Base-by-base conservation (phyloP, 2,888 invertebrate genomes). In the Cistogaster globosa region DNA sequence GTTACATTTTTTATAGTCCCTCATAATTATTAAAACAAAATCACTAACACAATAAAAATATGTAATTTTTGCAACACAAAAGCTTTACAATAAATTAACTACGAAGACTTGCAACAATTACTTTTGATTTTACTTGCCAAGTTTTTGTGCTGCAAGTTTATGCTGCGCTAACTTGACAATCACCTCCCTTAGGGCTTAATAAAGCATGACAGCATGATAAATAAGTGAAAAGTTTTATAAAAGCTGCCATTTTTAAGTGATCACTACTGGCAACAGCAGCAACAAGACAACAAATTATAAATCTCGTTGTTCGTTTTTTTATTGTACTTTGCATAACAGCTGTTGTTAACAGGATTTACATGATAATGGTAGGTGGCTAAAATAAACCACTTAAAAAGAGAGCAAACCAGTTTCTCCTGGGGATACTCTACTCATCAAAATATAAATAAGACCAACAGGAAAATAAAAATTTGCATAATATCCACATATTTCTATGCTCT, bases 151-250 rank as follows among this genome's bases (percentile, higher is more conserved):
- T 22, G 22, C 71, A 65, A n/a, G 65, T 51, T 65, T 45, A 80
- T 45, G 42, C 76, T 86, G 86, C 87, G 88, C 86, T 88, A 89
- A 89, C 89, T 89, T 89, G 89, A 88, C 89, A 89, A 89, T 89
- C 89, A 88, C 88, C 88, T 86, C 89, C 89, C 89, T 88, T 86
- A 87, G 89, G 89, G 86, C 84, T 78, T 84, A 55, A 87, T 75
- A 84, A 84, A 68, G 62, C 77, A 74, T 78, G 78, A 75, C 69
- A 78, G 75, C 58, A 81, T 84, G 81, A 77, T 77, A 72, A 80
- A 84, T 76, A 80, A 74, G 72, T 57, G 32, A 62, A 62, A 62
- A 45, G 3, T 67, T 76, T 42, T 20, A 20, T 57, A 60, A 67
- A 74, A 76, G 57, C 60, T 62, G 62, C 65, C 72, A 77, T 72